Evolutionary conservation across 2,888 invertebrate genomes (phyloP), one percentile per base, ranked within the genome.

Genomic region (Trissolcus brochymenae): DNA sequence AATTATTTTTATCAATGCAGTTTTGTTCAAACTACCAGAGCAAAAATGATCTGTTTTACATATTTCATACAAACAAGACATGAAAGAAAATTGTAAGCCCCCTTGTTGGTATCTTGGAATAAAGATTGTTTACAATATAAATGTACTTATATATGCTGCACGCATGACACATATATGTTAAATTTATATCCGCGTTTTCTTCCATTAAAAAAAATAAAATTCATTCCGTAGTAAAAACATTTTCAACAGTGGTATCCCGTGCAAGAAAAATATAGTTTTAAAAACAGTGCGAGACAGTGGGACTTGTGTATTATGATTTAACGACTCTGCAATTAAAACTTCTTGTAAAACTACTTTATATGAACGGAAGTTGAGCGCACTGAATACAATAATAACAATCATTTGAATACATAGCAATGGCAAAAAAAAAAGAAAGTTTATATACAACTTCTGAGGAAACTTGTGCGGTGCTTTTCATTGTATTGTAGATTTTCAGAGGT

Each of bases 371-470:
- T 51, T 51, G 13, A 13, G 51, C 25, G n/a, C 21, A 9, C 51
- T 21, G 21, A 21, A 35, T 35, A 14, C 29, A 35, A 54, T 54
- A 16, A 35, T 54, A 54, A 54, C 35, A 54, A 35, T 54, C 14
- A 54, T 54, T 54, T 35, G 54, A 54, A 29, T 54, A 54, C 14
- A 54, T 14, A 29, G 16, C 29, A 14, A 7, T 17, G 35, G 43
- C 14, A 1, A 19, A 46, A 6, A 46, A 59, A 46, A 46, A 57
- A 43, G 43, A n/a, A 43, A 41, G 57, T 41, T 16, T 35, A 43
- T 56, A 16, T 19, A 43, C 43, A 57, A 57, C 9, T 57, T 43
- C 21, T 19, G 13, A 13, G n/a, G 43, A 59, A 59, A 59, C 59
- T 46, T 59, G 11, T 14, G 0, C n/a, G 46, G 6, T 16, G n/a